Percentiles rank a stretch among this genome's conserved stretches.
Conservation (phyloP, 2,113 vertebrate species). For the Craseonycteris thonglongyai region DNA sequence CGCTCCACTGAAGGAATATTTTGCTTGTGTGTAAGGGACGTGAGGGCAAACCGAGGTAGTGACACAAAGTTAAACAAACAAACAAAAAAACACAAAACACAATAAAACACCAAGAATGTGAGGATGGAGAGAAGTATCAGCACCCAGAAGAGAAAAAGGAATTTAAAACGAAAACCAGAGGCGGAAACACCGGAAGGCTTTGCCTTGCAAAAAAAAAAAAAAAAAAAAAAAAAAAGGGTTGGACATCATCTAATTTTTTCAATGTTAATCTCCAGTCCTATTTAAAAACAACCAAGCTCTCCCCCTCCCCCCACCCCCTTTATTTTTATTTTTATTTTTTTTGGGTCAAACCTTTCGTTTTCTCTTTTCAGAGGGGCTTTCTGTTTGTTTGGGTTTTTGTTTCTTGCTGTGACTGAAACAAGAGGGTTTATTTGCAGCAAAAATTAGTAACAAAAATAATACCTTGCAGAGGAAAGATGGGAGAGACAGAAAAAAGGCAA, state of each 20-base stretch:
- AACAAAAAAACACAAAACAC: conserved; percentile 71
- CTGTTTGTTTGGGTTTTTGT: conserved; percentile 83
- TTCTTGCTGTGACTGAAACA: conserved; percentile 74
- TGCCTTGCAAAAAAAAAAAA: conserved; percentile 72
- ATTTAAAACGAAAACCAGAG: conserved; percentile 63
- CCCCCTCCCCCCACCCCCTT: background rate
- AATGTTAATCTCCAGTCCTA: conserved; percentile 90
- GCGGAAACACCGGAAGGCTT: conserved; percentile 68
- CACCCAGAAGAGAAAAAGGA: conserved; percentile 79
- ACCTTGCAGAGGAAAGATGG: conserved; percentile 68
- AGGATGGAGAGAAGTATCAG: conserved; percentile 82
- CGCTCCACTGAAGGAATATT: conserved; percentile 98
- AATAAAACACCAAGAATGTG: conserved; percentile 79
- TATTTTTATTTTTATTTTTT: conserved; percentile 69
- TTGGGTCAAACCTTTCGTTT: conserved; percentile 86
- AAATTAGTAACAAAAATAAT: conserved; percentile 73
- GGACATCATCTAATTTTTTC: conserved; percentile 88
- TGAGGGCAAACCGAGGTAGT: conserved; percentile 78
- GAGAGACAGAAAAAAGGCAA: conserved; percentile 61
- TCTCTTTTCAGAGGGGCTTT: conserved; percentile 92
- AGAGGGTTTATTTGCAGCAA: conserved; percentile 67
- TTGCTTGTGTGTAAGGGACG: conserved; percentile 91
- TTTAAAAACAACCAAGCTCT: conserved; percentile 78
- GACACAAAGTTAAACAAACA: conserved; percentile 77
- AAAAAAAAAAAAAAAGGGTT: too few species aligned